Conservation (phyloP, 2,888 invertebrate genomes). For the Loripinus fragilis region DNA sequence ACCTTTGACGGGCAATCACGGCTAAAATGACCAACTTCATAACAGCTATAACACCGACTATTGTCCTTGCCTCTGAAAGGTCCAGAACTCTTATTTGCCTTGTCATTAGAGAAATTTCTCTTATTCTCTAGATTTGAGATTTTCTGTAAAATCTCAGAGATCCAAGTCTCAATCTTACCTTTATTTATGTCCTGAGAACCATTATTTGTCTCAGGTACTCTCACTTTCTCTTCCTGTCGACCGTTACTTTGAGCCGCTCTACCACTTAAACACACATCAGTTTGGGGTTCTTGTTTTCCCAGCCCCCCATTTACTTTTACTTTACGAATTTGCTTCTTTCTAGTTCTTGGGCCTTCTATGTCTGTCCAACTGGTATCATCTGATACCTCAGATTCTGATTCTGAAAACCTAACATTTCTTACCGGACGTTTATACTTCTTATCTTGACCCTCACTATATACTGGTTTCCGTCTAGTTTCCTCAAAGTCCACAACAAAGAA, state of each 20-base stretch:
- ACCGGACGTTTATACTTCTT: neutral
- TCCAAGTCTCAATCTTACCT: too few species aligned
- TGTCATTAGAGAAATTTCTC: neutral
- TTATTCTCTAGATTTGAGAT: neutral
- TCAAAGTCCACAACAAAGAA: constrained; percentile 2
- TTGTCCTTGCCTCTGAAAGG: neutral
- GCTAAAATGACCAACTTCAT: neutral
- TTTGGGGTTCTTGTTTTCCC: too few species aligned
- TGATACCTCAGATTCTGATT: too few species aligned
- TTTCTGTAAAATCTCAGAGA: too few species aligned
- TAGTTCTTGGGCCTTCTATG: neutral
- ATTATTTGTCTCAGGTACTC: neutral
- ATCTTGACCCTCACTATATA: neutral
- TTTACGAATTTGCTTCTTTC: neutral
- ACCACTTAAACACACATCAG: too few species aligned
- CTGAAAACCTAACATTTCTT: neutral
- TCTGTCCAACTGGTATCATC: too few species aligned
- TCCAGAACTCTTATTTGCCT: too few species aligned
- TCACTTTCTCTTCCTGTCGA: neutral
- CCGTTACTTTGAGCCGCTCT: too few species aligned
- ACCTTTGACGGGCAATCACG: neutral
- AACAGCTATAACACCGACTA: neutral
- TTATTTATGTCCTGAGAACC: too few species aligned
- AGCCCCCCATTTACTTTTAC: too few species aligned
- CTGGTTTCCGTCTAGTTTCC: neutral